phyloP scores from a whole-genome alignment of 2,113 vertebrate species.

The Coregonus clupeaformis region DNA sequence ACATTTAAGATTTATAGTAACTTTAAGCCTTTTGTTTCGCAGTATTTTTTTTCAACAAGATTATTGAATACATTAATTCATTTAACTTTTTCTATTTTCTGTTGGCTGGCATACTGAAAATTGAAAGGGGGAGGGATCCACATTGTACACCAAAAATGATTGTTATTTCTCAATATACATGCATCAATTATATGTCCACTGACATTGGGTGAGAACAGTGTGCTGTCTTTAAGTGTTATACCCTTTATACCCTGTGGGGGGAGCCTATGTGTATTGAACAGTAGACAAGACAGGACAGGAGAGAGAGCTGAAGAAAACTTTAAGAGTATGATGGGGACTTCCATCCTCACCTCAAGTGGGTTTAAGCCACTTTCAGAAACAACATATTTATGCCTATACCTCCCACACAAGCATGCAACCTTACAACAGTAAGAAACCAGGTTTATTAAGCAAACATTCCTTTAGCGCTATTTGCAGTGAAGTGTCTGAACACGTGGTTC shows the following conservation, averaged over 20 bases:
- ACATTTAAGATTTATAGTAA: no score
- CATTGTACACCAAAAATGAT: no score
- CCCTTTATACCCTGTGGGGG: slow-evolving; percentile 67
- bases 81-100: no score
- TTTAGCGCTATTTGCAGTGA: slow-evolving; percentile 61
- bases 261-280: slow-evolving; percentile 63
- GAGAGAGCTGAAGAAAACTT: slow-evolving; percentile 42
- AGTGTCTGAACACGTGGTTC: slow-evolving; percentile 51
- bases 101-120: no score
- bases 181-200: slow-evolving; percentile 28
- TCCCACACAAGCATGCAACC: slow-evolving; percentile 66
- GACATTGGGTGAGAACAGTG: slow-evolving; percentile 14
- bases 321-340: slow-evolving; percentile 65
- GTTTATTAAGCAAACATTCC: slow-evolving; percentile 69
- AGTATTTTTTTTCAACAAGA: no score
- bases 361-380: slow-evolving; percentile 68
- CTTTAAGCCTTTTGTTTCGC: no score
- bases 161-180: neutral
- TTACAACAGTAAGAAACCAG: slow-evolving; percentile 54
- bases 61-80: no score
- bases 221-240: slow-evolving; percentile 44
- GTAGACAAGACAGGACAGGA: slow-evolving; percentile 24
- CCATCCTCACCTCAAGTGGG: slow-evolving; percentile 66
- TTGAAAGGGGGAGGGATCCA: no score
- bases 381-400: slow-evolving; percentile 63